Percentiles rank a stretch among this genome's conserved stretches.
Conservation (phyloP, 2,113 vertebrate genomes). For the Irena cyanogastra region DNA sequence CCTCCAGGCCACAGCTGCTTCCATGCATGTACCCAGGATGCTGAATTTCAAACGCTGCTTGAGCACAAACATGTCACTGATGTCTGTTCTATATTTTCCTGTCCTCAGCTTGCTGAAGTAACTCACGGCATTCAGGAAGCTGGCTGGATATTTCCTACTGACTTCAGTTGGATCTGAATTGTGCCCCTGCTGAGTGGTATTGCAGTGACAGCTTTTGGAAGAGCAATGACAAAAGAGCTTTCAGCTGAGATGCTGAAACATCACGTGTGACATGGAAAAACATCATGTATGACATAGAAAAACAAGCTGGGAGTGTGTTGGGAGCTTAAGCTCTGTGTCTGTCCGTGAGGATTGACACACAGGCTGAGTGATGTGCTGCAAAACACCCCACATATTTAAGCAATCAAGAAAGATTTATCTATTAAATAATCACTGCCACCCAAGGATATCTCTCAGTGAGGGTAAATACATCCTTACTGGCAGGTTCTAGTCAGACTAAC, state of each 20-base stretch:
- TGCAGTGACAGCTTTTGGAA: not conserved
- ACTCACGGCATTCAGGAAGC: not conserved
- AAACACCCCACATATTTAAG: not conserved
- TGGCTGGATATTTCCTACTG: not conserved
- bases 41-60: not conserved
- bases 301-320: not conserved
- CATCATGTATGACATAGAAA: fast-evolving
- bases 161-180: not conserved
- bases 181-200: not conserved
- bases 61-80: not conserved
- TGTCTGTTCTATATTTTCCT: not conserved
- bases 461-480: not conserved
- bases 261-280: fast-evolving
- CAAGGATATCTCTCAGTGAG: not conserved
- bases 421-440: not conserved
- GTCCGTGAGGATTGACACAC: not conserved
- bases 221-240: not conserved
- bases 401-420: not conserved
- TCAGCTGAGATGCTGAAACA: not conserved
- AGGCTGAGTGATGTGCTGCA: not conserved
- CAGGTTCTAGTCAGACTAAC: not conserved
- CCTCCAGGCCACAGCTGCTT: not conserved
- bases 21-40: not conserved
- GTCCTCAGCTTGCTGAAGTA: not conserved
- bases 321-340: not conserved